These are phyloP conservation scores for Drosophila orena DNA, from an alignment of 1,140 invertebrate species.

Conservation along the genomic window DNA sequence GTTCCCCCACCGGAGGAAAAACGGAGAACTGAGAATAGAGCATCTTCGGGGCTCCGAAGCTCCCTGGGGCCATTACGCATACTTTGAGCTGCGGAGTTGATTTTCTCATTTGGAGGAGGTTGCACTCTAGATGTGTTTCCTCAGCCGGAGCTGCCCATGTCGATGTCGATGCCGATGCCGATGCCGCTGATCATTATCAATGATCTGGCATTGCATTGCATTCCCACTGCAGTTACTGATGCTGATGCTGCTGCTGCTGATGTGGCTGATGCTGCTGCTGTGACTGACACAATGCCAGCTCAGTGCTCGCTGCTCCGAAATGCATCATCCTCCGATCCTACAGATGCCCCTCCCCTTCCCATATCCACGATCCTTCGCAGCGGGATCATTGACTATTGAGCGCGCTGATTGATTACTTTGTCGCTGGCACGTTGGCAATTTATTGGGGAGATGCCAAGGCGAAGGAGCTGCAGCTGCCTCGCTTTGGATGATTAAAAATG, in stretches of 20 bases:
- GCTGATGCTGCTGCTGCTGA: not conserved
- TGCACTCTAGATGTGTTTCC: conserved; percentile 56
- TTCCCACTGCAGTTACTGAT: conserved; percentile 57
- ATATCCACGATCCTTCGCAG: conserved; percentile 18
- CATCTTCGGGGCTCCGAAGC: conserved; percentile 34
- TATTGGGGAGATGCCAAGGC: conserved; percentile 50
- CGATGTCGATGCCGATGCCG: conserved; percentile 18
- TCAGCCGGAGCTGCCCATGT: conserved; percentile 10
- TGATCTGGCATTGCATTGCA: conserved; percentile 68
- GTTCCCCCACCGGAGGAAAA: conserved; percentile 50
- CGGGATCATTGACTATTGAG: conserved; percentile 69
- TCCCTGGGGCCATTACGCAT: conserved; percentile 83
- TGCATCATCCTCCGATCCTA: conserved; percentile 30
- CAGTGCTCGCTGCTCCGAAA: conserved; percentile 50
- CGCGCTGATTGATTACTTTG: conserved; percentile 81
- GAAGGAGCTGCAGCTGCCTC: conserved; percentile 7
- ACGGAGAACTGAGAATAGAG: conserved; percentile 7
- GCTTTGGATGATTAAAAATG: conserved; percentile 78
- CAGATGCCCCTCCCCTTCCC: conserved; percentile 6
- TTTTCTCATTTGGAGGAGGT: conserved; percentile 53
- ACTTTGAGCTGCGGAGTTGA: conserved; percentile 75
- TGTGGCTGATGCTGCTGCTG: conserved; percentile 1
- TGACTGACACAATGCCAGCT: conserved; percentile 64
- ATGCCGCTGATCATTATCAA: conserved; percentile 76
- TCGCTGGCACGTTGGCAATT: conserved; percentile 70